Conservation (phyloP, 2,113 vertebrate genomes). For the Scortum barcoo region DNA sequence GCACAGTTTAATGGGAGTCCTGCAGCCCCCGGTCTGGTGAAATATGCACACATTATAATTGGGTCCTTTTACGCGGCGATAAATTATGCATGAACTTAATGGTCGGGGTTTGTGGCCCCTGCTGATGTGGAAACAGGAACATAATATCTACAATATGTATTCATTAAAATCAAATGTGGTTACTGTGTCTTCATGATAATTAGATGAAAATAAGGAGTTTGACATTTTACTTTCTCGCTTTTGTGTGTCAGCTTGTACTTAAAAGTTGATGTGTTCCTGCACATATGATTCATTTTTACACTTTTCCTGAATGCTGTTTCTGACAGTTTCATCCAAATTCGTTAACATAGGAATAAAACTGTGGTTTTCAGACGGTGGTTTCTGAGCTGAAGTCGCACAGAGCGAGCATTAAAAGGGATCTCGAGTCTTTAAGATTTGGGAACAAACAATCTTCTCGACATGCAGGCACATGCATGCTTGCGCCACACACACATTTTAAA, state of each 20-base stretch:
- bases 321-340: not conserved
- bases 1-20: conserved; percentile 65
- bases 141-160: not conserved
- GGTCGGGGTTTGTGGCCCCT: conserved; percentile 65
- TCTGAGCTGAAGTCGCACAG: not conserved
- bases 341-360: not conserved
- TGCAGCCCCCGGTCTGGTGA: conserved; percentile 56
- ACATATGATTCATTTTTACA: not conserved
- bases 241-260: not conserved
- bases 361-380: not conserved
- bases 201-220: conserved; percentile 6
- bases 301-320: conserved; percentile 14
- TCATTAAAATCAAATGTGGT: conserved; percentile 35
- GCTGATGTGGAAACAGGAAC: conserved; percentile 60
- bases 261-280: not conserved
- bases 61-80: conserved; percentile 62
- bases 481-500: conserved; percentile 17
- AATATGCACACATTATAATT: conserved; percentile 72
- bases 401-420: not conserved
- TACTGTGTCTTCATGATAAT: not conserved
- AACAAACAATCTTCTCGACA: conserved; percentile 7
- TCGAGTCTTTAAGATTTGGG: conserved; percentile 11
- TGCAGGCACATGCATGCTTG: conserved; percentile 25
- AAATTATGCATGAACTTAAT: conserved; percentile 77
- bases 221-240: conserved; percentile 41